These are phyloP conservation scores for Trichosurus vulpecula DNA, from an alignment of 2,797 vertebrate genomes.

Conservation along the genomic window DNA sequence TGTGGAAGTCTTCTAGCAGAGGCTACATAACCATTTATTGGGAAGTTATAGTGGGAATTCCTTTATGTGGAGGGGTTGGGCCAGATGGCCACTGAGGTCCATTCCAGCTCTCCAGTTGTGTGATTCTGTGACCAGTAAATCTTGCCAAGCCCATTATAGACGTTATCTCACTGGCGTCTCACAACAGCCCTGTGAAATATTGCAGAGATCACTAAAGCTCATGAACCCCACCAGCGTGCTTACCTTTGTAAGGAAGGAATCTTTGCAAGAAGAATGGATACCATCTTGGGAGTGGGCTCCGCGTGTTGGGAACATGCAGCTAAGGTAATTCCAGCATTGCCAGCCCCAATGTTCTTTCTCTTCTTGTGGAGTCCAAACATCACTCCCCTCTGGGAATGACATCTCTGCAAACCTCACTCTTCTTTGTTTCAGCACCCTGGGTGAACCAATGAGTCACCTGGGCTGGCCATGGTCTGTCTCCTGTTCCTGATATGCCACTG, in stretches of 20 bases:
- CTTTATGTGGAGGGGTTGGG: neutral
- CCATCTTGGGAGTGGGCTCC: neutral
- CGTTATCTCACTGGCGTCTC: neutral
- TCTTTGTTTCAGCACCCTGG: neutral
- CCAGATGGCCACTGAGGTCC: neutral
- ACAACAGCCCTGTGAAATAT: neutral
- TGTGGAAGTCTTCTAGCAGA: neutral
- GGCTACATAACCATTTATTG: neutral
- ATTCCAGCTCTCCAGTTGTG: neutral
- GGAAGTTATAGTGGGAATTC: neutral
- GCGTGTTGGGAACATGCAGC: neutral
- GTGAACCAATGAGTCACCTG: neutral
- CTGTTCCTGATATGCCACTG: neutral
- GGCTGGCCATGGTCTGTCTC: neutral
- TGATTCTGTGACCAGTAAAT: neutral
- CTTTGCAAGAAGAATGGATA: neutral
- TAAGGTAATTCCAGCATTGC: neutral
- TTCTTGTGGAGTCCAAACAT: neutral
- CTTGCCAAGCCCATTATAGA: neutral
- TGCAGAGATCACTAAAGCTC: neutral
- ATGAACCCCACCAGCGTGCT: accelerated
- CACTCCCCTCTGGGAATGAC: neutral
- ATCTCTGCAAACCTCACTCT: neutral
- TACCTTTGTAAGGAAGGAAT: neutral
- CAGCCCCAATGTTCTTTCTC: neutral